These are phyloP conservation scores for Saccopteryx bilineata DNA, from an alignment of 2,113 vertebrate species.

Conservation along the genomic window DNA sequence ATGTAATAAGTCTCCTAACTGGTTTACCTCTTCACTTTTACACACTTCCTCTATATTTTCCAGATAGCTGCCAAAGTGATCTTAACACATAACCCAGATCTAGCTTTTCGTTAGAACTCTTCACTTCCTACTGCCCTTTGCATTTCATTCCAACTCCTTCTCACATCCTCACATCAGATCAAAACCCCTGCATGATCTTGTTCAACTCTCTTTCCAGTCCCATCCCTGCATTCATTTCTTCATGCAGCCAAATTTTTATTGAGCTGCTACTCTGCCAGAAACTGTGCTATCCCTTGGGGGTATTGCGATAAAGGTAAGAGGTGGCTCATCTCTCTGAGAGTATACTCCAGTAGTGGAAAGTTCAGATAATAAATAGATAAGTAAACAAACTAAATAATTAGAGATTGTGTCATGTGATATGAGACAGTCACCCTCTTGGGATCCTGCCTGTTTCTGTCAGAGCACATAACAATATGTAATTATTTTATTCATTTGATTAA, in stretches of 20 bases:
- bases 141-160: constrained; percentile 51
- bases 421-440: neutral
- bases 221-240: constrained; percentile 20
- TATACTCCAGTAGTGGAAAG: neutral
- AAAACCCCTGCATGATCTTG: constrained; percentile 28
- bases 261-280: constrained; percentile 46
- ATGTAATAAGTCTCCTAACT: neutral
- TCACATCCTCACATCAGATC: neutral
- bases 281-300: neutral
- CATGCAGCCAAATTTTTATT: constrained; percentile 38
- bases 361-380: constrained; percentile 24
- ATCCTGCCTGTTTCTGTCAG: constrained; percentile 1
- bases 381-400: constrained; percentile 46
- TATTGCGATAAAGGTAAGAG: constrained; percentile 5
- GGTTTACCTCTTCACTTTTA: neutral
- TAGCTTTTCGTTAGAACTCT: constrained; percentile 50
- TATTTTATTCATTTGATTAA: constrained; percentile 58
- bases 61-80: constrained; percentile 35
- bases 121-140: constrained; percentile 24
- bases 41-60: neutral
- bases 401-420: neutral
- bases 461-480: constrained; percentile 46
- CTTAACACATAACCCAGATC: constrained; percentile 22
- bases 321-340: neutral
- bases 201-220: neutral